Evolutionary conservation across 2,888 invertebrate genomes (phyloP), one percentile per base, ranked within the genome.

Genomic region (Plagodis dolabraria): DNA sequence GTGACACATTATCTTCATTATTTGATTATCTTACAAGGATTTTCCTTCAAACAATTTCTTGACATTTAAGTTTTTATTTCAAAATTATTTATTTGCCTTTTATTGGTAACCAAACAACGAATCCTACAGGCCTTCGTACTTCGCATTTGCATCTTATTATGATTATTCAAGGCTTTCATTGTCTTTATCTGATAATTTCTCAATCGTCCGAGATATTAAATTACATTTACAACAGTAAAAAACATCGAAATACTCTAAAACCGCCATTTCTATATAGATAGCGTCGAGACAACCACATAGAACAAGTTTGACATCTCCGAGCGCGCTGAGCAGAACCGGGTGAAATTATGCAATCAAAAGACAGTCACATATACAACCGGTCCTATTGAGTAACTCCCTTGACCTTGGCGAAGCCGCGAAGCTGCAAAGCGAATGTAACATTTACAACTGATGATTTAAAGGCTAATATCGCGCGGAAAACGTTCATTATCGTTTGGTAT

Each of bases 401-500:
- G 89, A 87, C 87, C 87, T 87, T 89, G 84, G 72, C 71, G 68
- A 65, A 56, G 66, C 77, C 60, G 51, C 34, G 47, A 55, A 53
- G 60, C 53, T 55, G 60, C 76, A 72, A 56, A 11, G 62, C 69
- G 64, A 85, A 74, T 82, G 69, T 77, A 77, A 77, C 73, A 76
- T 78, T 70, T 85, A 79, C 59, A 64, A 12, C 52, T 38, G 42
- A 60, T 71, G 70, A 71, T 63, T 72, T 85, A 89, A 75, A 70
- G 84, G 60, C 68, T 71, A 82, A 76, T 80, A 81, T 89, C 73
- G 83, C 73, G 63, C 76, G 79, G 66, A 74, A 67, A 75, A 70
- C 71, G 81, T 79, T 82, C 85, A 86, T 86, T 86, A 86, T 77
- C 85, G 80, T 76, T 90, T 90, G 91, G 86, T 91, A 80, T 80